A percentile compares a stretch with the other conserved stretches of the same genome.
Evolutionary conservation across 2,888 invertebrate species (phyloP).

Genomic region (Leptinotarsa juncta): DNA sequence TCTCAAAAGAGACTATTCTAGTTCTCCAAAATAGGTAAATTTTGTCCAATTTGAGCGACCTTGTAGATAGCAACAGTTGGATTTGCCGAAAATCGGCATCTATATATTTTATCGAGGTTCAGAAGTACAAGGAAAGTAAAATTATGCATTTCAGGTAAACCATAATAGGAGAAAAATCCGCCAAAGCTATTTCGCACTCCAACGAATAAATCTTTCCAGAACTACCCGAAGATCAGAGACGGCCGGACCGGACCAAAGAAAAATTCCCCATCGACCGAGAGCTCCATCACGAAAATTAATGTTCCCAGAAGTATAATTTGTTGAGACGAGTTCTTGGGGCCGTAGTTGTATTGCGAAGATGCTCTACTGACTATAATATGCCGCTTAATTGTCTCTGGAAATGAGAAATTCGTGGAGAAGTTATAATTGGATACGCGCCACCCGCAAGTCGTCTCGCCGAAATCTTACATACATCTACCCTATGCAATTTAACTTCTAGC

Average conservation of each 20-base stretch:
- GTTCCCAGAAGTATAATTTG: constrained; percentile 69
- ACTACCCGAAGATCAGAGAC: background rate
- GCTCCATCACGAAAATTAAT: constrained; percentile 68
- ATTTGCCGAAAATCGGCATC: no score
- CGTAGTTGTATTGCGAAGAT: constrained; percentile 63
- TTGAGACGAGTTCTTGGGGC: constrained; percentile 64
- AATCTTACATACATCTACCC: constrained; percentile 51
- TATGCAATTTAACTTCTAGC: constrained; percentile 45
- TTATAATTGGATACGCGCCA: constrained; percentile 69
- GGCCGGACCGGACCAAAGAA: constrained; percentile 19
- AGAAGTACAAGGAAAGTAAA: no score
- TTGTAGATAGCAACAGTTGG: no score
- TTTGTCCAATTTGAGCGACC: no score
- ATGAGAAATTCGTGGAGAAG: constrained; percentile 71
- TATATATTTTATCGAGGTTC: no score
- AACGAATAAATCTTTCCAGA: constrained; percentile 17
- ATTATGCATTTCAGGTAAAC: no score
- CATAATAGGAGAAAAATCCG: no score
- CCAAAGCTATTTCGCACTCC: background rate
- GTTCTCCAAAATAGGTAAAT: no score
- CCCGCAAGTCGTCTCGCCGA: constrained; percentile 54
- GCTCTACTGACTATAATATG: constrained; percentile 68
- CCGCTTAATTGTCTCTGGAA: constrained; percentile 69
- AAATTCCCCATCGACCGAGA: constrained; percentile 31
- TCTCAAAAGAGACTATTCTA: no score